Evolutionary conservation across 1,140 invertebrate species (phyloP), one percentile per base, ranked within the genome.

Genomic region (Laupala kohalensis): DNA sequence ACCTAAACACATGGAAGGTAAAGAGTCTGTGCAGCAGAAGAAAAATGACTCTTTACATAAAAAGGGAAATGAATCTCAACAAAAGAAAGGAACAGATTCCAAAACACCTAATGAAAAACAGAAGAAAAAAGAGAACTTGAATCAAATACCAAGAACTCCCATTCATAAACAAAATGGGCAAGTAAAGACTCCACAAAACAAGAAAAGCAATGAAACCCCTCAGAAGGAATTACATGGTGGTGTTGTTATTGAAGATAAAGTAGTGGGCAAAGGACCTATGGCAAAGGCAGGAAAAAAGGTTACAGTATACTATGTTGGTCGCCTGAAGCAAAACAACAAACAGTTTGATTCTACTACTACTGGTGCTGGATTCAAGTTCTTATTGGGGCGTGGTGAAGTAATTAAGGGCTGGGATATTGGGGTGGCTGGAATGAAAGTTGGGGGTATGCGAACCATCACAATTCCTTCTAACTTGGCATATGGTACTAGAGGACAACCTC

Each of bases 321-420:
- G 88, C 53, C 78, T 94, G 25, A 89, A 90, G 77, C 82, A 82
- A n/a, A 93, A 91, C 80, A 92, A 92, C 76, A 93, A 93, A 79
- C 37, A 67, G 75, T 93, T 95, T 78, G 92, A 95, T 78, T 84
- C 86, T 67, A 83, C 86, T 25, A 82, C 80, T 4, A 83, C 88
- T 73, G 93, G 92, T 13, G 85, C 87, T 28, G 92, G 92, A 0
- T 95, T 96, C 77, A 91, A 90, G 80, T 97, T 97, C 81, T 84
- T 86, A 24, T 79, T 97, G 15, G 95, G 94, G 0, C 84, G 84
- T 64, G 89, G 89, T 67, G 92, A 96, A 81, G 94, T 97, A 0
- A 96, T 97, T 75, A 89, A 89, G 76, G 96, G 93, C 27, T 97
- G 94, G 95, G 95, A 97, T 78, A 78, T 91, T 69, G 96, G 93